Base-by-base conservation (phyloP, 2,797 vertebrate species). In the Sebastes baramenuke region DNA sequence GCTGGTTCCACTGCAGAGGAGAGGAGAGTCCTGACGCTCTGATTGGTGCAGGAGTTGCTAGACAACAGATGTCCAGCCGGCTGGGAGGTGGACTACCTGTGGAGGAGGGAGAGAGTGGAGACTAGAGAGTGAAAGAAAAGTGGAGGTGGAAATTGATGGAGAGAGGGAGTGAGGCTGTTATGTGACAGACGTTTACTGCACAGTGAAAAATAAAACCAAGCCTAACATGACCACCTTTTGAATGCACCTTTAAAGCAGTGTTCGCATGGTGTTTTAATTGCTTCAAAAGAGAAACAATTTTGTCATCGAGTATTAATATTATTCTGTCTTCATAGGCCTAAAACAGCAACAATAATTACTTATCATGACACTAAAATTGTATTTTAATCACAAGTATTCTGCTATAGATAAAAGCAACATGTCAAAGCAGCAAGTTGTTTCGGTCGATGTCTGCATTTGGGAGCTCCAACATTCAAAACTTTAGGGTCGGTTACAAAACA, bases 21-120 rank as follows among this genome's bases (percentile, higher is more conserved):
- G 89, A 93, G 87, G 85, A 89, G 88, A 94, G 86, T 90, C 90
- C 91, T 88, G 84, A 82, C 69, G 24, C 92, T 94, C 88, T 93
- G 93, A 96, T 95, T 95, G 95, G 94, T 94, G 92, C 87, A 93
- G 88, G 93, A 94, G 95, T 95, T 96, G 95, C 95, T 96, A 96
- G 95, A 95, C 95, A 96, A 95, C 95, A 95, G 94, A 95, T 95
- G 94, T 96, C 95, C 94, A 94, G 94, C 76, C 80, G 72, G 84
- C 93, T 92, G 90, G 86, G 91, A 94, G 93, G 92, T 93, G 89
- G 90, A 90, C 91, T 95, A 96, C 95, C 95, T 96, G 95, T 95
- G 92, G 93, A 94, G 92, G 86, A 89, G 67, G 75, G 77, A 86
- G 68, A 83, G 75, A 79, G 55, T 62, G 18, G 14, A 85, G 69